Evolutionary conservation across 2,888 invertebrate species (phyloP), one percentile per base, ranked within the genome.

Genomic region (Masnerella sp.): DNA sequence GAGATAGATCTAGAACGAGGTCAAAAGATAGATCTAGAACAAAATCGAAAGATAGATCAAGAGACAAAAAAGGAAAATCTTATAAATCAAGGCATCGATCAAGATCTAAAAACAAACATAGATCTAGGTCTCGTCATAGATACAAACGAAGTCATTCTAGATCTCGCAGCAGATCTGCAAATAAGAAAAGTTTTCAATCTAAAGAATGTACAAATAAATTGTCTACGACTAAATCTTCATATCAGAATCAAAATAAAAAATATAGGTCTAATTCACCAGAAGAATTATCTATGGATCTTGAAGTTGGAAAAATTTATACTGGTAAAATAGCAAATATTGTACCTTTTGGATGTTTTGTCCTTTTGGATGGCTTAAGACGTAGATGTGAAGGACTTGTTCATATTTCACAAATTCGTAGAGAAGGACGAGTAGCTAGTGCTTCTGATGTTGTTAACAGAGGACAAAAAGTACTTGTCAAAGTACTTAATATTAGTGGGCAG

Each of bases 271-370:
- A 89, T 78, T 90, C 90, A 25, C 90, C 90, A 20, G 88, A 89
- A 62, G 89, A 89, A 77, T 87, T 93, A 78, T 91, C 91, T 62
- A 92, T 93, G 81, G 94, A 94, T 81, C 95, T 95, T 0, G 93
- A 94, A 77, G 90, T 93, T 2, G 95, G 94, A 0, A 94, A 94
- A 91, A 96, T 99, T 78, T 99, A 98, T 85, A 91, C 91, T 74
- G 99, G 98, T 0, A 94, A 96, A 88, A 96, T 99, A 0, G 96
- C 96, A 0, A 98, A 96, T 82, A 95, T 98, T 77, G 97, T 98
- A 54, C 94, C 95, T n/a, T 99, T 99, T 88, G 99, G 99, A 0
- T 98, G 98, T 85, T 99, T 99, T 87, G 96, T 98, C 0, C 97
- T 98, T 88, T 89, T 99, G 15, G 96, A 98, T 83, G 97, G 98